phyloP scores from a whole-genome alignment of 2,797 vertebrate species.

The Parotocinclus haroldoi region DNA sequence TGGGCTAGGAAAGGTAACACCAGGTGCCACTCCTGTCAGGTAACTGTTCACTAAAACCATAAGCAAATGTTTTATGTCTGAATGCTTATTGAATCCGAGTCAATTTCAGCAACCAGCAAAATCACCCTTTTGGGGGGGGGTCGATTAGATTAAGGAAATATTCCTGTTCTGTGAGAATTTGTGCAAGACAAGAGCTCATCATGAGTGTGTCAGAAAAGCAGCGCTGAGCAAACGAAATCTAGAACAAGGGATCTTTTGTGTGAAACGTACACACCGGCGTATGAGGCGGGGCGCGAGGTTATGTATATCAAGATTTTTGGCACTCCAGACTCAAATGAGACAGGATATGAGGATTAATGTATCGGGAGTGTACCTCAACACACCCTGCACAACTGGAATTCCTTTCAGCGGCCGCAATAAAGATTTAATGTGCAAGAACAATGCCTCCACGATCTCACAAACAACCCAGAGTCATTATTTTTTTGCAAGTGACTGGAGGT shows the following conservation, averaged over 20 bases:
- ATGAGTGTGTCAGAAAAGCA: slow-evolving; percentile 1
- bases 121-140: too few species aligned
- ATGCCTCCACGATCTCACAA: background rate
- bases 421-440: too few species aligned
- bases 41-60: too few species aligned
- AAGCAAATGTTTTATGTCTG: too few species aligned
- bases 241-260: slow-evolving; percentile 9
- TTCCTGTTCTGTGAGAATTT: background rate
- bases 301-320: slow-evolving; percentile 12
- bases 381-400: slow-evolving; percentile 5
- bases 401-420: background rate
- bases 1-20: too few species aligned
- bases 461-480: background rate
- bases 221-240: background rate
- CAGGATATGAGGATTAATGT: slow-evolving; percentile 6
- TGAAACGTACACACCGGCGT: slow-evolving; percentile 5
- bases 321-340: background rate
- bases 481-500: too few species aligned
- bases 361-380: background rate
- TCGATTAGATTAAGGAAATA: background rate
- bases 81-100: background rate
- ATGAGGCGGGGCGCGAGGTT: background rate
- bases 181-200: slow-evolving; percentile 2
- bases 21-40: too few species aligned
- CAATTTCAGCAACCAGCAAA: background rate